Evolutionary conservation across 92 coral and sea anemone species (phyloP).

Genomic region (Paragorgia papillata): DNA sequence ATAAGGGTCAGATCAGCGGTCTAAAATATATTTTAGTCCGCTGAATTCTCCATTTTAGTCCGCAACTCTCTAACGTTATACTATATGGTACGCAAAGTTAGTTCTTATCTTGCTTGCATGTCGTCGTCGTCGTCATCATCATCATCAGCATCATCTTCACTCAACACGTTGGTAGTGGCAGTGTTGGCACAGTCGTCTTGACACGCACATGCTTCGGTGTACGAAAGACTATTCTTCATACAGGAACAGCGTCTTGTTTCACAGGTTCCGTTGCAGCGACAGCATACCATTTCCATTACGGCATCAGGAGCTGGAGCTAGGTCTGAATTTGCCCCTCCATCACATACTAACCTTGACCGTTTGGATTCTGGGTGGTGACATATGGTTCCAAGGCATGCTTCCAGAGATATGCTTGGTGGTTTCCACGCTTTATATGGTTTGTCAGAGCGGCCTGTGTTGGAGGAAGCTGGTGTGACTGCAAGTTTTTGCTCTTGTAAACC

Average conservation of each 20-base stretch:
- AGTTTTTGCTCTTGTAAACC: slow-evolving; percentile 54
- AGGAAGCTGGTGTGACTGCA: slow-evolving; percentile 68
- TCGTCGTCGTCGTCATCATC: no score
- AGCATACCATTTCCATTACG: slow-evolving; percentile 40
- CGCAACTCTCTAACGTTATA: no score
- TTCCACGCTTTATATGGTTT: slow-evolving; percentile 62
- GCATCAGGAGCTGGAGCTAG: slow-evolving; percentile 50
- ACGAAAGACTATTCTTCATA: slow-evolving; percentile 47
- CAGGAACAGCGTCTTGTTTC: slow-evolving; percentile 53
- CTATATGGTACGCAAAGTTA: no score
- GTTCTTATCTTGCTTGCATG: no score
- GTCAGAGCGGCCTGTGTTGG: slow-evolving; percentile 53
- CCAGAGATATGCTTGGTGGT: slow-evolving; percentile 61
- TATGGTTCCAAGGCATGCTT: slow-evolving; percentile 44
- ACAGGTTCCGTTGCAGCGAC: slow-evolving; percentile 45
- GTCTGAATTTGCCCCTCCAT: slow-evolving; percentile 40
- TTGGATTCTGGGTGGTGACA: slow-evolving; percentile 34
- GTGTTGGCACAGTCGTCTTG: no score
- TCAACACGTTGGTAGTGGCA: no score
- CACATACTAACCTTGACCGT: slow-evolving; percentile 55
- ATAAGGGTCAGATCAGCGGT: no score
- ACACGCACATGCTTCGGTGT: neutral
- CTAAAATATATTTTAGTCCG: no score
- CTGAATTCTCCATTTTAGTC: no score
- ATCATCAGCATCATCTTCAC: no score